Base-by-base conservation (phyloP, 2,888 invertebrate species). In the Rapana venosa region DNA sequence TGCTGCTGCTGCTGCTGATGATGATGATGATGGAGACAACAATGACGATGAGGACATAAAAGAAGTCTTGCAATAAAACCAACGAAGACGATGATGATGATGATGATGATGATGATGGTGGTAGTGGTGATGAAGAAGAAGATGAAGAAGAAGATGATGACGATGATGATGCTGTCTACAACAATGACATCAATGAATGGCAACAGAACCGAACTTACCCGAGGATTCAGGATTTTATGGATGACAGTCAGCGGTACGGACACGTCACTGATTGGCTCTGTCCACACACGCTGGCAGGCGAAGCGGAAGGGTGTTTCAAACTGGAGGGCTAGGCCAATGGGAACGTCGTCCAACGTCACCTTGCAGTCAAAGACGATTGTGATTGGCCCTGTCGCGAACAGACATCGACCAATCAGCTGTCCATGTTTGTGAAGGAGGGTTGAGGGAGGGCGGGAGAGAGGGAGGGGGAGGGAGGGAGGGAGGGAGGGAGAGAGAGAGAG, bases 321-420 rank as follows among this genome's bases (percentile, higher is more conserved):
- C 91, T 95, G 95, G n/a, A 95, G 92, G 61, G 93, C 93, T 36
- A 95, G 91, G 17, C 95, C 95, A 85, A 95, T 93, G 8, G 94
- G 94, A 22, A 95, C 95, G 89, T 95, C 95, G 89, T 95, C 95
- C 26, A 95, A 91, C 11, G 93, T 94, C 36, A 95, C 90, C 88
- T 95, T 94, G 91, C 95, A 94, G 92, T 95, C 95, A 30, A 94
- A 86, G 36, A 92, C 79, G 32, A 95, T 93, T 5, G 93, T 95
- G 32, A 95, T 91, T 11, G 94, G 93, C 11, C 93, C 95, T 95
- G 66, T 22, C 32, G 20, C 8, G 32, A 79, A 85, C 1, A 61
- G n/a, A 70, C 20, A 22, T 15, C 26, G 13, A 32, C 47, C 61
- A 56, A 77, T 77, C 61, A 79, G 32, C 30, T 56, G 0, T 58